phyloP scores from a whole-genome alignment of 2,888 invertebrate genomes.

The Noctua fimbriata region DNA sequence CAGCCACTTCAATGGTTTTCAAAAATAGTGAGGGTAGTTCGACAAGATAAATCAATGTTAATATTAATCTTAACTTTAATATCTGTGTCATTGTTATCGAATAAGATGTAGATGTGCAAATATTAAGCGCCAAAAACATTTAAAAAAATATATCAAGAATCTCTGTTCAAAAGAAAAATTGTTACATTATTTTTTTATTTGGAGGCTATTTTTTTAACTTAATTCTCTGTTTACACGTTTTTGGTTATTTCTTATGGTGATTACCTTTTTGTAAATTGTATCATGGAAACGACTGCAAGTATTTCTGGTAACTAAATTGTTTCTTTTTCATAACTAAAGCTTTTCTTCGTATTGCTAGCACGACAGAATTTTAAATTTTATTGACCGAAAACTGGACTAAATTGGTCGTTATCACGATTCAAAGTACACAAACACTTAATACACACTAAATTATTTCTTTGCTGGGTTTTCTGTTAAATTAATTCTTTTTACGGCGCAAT shows the following conservation, averaged over 20 bases:
- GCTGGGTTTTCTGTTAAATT: slow-evolving; percentile 10
- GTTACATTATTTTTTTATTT: slow-evolving; percentile 7
- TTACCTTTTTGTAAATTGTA: neutral
- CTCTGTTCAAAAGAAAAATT: slow-evolving; percentile 36
- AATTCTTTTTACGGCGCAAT: slow-evolving; percentile 12
- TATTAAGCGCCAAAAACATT: slow-evolving; percentile 11
- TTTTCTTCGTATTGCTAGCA: neutral
- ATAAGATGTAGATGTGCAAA: slow-evolving; percentile 37
- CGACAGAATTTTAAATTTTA: neutral
- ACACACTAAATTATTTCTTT: slow-evolving; percentile 12
- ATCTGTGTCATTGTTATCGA: slow-evolving; percentile 41
- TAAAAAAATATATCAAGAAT: slow-evolving; percentile 29
- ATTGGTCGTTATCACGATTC: neutral
- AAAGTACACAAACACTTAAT: neutral
- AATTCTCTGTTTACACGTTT: neutral
- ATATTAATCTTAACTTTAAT: slow-evolving; percentile 21
- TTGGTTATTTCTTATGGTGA: neutral
- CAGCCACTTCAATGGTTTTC: slow-evolving; percentile 2
- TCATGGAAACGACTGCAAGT: neutral
- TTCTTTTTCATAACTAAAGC: too few relatives aligned
- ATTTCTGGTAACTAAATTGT: neutral
- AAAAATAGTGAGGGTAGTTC: slow-evolving; percentile 12
- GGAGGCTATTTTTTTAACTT: slow-evolving; percentile 35
- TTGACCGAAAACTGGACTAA: neutral
- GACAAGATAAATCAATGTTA: slow-evolving; percentile 6